Evolutionary conservation across 2,113 vertebrate genomes (phyloP).

Genomic region (Brachyhypopomus gauderio): DNA sequence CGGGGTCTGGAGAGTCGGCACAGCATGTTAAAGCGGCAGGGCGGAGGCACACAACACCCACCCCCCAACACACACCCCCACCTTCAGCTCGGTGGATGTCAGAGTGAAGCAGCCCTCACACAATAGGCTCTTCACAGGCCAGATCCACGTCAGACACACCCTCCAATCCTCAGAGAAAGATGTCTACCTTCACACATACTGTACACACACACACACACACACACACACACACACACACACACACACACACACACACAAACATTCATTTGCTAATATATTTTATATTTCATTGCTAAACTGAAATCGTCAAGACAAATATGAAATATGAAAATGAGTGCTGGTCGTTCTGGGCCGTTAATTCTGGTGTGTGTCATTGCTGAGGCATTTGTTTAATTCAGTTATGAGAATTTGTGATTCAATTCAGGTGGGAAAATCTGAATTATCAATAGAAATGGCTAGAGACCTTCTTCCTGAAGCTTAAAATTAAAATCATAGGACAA

Average conservation of each 20-base stretch:
- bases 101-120: slow-evolving; percentile 22
- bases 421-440: too few species aligned
- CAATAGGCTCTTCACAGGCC: slow-evolving; percentile 29
- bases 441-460: too few species aligned
- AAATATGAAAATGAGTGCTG: too few species aligned
- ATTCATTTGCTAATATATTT: background rate
- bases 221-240: too few species aligned
- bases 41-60: background rate
- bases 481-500: too few species aligned
- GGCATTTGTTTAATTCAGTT: too few species aligned
- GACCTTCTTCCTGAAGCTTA: too few species aligned
- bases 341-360: too few species aligned
- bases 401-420: too few species aligned
- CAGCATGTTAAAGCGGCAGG: slow-evolving; percentile 28
- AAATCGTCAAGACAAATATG: background rate
- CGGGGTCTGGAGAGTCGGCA: background rate
- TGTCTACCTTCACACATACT: too few species aligned
- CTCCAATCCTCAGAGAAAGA: background rate
- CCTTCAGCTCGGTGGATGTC: slow-evolving; percentile 5
- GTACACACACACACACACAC: too few species aligned
- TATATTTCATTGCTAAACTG: background rate
- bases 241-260: background rate
- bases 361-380: too few species aligned
- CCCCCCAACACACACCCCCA: background rate
- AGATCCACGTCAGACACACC: slow-evolving; percentile 19